A percentile compares a stretch with the other conserved stretches of the same genome.
These are phyloP conservation scores for Pseudococcus viburni DNA, from an alignment of 2,888 invertebrate species.

Conservation along the genomic window DNA sequence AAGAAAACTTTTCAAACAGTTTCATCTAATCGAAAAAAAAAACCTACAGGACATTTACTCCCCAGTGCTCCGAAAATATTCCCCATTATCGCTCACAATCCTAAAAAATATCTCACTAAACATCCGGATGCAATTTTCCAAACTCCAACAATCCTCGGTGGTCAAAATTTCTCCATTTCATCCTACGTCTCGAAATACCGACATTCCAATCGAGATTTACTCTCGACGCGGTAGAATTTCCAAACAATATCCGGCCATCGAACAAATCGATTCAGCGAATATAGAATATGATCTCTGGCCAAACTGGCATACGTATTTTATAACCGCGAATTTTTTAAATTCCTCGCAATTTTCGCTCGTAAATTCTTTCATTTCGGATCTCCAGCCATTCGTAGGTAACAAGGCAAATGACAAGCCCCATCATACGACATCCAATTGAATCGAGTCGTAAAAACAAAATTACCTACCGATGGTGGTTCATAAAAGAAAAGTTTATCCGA, in stretches of 20 bases:
- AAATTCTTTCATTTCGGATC: neutral
- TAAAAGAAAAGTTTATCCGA: slow-evolving; percentile 37
- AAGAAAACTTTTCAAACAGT: neutral
- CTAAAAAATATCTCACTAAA: neutral
- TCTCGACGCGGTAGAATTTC: neutral
- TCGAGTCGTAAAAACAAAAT: slow-evolving; percentile 37
- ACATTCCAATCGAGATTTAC: slow-evolving; percentile 1
- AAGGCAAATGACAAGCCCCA: neutral
- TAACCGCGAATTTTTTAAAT: slow-evolving; percentile 47
- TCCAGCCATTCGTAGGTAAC: neutral
- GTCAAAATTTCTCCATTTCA: neutral
- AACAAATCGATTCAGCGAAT: neutral
- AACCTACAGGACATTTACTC: neutral
- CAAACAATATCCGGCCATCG: slow-evolving; percentile 24
- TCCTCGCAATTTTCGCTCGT: slow-evolving; percentile 6
- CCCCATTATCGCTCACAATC: neutral
- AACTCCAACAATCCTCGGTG: neutral
- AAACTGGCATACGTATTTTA: neutral
- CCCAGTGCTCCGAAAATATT: neutral
- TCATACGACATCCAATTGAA: neutral
- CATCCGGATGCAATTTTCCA: neutral
- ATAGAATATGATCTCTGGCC: neutral
- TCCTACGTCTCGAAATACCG: neutral
- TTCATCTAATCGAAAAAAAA: neutral
- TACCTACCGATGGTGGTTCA: neutral